Evolutionary conservation across 2,888 invertebrate genomes (phyloP), one percentile per base, ranked within the genome.

Genomic region (Scaptomyza reducta): DNA sequence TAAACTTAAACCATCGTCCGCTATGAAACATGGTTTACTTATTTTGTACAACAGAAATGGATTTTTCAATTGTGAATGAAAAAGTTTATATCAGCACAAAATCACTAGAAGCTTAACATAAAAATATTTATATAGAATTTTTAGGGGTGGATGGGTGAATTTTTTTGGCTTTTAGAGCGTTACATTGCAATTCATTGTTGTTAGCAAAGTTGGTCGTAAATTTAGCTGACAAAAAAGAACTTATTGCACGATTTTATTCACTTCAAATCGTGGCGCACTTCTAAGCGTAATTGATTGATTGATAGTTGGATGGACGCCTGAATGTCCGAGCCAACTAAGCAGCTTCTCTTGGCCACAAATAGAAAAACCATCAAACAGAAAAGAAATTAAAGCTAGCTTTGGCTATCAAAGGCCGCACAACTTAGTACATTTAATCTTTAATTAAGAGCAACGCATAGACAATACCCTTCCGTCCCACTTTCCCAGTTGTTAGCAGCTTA

Each of bases 231-330:
- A 70, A 56, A 79, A 79, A 65, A 70, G 60, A 70, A 67, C 66
- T 69, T 50, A 58, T 63, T 58, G 80, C 87, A 82, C 70, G 83
- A 38, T 82, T 58, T 60, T 61, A 70, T 60, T 67, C 66, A 40
- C 38, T 14, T 42, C 53, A 42, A 70, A 58, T 70, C 63, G 66
- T 63, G 81, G 55, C 75, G 66, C 66, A 67, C 65, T 75, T 74
- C 84, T 77, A 77, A 87, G 78, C 79, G 67, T 84, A 82, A 87
- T 82, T 82, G 85, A 82, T 82, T 87, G 82, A 82, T 84, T 82
- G 82, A 82, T 82, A 64, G 84, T 67, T 79, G 55, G 11, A 13
- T 33, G 33, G 13, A 33, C 5, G 13, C 33, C 13, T 33, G 5
- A 33, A 33, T 13, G 33, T 33, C 13, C 33, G 13, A 27, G 27